Percentiles rank a stretch among this genome's conserved stretches.
Conservation (phyloP, 2,797 vertebrate genomes). For the Peromyscus eremicus region DNA sequence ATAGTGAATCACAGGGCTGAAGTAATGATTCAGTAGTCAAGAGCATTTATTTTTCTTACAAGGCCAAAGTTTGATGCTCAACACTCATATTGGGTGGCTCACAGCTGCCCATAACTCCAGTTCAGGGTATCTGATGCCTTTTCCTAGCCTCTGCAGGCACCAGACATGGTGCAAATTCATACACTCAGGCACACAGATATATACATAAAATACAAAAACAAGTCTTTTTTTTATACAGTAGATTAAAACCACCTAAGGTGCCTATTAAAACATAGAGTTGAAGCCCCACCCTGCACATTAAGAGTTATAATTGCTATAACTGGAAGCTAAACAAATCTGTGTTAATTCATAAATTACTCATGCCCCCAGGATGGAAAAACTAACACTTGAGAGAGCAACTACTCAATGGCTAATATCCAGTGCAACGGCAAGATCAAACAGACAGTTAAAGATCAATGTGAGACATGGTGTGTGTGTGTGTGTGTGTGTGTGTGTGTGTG, state of each 20-base stretch:
- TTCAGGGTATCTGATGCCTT: too few species aligned
- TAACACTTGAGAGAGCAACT: constrained; percentile 5
- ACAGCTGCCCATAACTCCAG: neutral
- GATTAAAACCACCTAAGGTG: neutral
- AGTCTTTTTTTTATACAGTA: neutral
- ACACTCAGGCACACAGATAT: neutral
- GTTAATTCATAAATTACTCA: neutral
- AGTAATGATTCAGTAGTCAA: neutral
- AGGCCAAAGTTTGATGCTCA: neutral
- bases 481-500: neutral
- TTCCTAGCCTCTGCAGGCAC: neutral
- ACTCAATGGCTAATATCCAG: neutral
- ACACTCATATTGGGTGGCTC: neutral
- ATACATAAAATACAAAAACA: neutral
- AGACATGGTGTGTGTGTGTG: neutral
- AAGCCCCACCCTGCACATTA: neutral
- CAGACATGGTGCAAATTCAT: neutral
- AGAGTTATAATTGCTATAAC: neutral
- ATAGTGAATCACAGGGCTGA: neutral
- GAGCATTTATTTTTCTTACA: neutral
- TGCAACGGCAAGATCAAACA: neutral
- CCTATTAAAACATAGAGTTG: neutral
- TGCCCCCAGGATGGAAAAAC: neutral
- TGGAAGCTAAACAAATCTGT: neutral
- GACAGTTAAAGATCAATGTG: constrained; percentile 1